phyloP scores from a whole-genome alignment of 2,797 vertebrate genomes.

The Anabas testudineus region DNA sequence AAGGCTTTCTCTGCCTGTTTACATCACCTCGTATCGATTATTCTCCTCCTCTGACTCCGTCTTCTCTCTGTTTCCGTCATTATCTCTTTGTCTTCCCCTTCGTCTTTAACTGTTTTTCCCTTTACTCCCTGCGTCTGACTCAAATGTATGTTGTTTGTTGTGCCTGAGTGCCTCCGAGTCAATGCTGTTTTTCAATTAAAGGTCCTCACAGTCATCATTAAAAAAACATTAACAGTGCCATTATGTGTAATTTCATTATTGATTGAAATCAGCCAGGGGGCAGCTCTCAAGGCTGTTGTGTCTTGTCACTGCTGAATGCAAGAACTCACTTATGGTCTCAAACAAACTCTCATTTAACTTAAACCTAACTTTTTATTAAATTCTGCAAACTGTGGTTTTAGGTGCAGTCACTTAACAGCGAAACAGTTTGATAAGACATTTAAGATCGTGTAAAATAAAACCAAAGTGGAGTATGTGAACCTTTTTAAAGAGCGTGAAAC shows the following conservation, averaged over 20 bases:
- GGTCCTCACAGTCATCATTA: slow-evolving; percentile 17
- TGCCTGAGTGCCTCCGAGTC: slow-evolving; percentile 30
- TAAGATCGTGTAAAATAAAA: background rate
- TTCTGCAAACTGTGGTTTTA: background rate
- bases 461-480: background rate
- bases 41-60: background rate
- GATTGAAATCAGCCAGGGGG: slow-evolving; percentile 25
- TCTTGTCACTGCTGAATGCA: slow-evolving; percentile 7
- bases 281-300: background rate
- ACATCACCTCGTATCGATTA: background rate
- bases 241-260: slow-evolving; percentile 31
- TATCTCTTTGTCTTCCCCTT: slow-evolving; percentile 1
- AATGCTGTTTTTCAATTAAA: slow-evolving; percentile 40
- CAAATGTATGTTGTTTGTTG: background rate
- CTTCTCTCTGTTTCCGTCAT: slow-evolving; percentile 5
- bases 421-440: background rate
- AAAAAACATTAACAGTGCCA: slow-evolving; percentile 31
- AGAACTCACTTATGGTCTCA: background rate
- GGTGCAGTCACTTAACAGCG: background rate
- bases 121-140: slow-evolving; percentile 6
- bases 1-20: background rate
- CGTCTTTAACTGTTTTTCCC: background rate
- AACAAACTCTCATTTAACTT: background rate
- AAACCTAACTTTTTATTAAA: slow-evolving; percentile 4
- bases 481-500: no score